A percentile compares a stretch with the other conserved stretches of the same genome.
Conservation (phyloP, 1,140 invertebrate species). For the Palaemon carinicauda region DNA sequence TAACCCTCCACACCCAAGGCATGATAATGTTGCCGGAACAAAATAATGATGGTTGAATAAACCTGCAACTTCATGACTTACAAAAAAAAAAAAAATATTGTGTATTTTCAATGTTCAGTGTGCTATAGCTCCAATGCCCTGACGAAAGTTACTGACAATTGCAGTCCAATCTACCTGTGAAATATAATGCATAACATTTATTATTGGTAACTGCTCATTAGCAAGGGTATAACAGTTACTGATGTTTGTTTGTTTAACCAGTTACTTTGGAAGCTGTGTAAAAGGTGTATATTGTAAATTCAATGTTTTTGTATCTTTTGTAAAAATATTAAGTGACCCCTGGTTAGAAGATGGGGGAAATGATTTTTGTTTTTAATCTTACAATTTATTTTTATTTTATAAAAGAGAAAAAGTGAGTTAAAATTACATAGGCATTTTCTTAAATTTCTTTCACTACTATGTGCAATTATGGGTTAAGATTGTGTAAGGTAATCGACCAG, state of each 20-base stretch:
- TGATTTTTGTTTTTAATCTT: not conserved
- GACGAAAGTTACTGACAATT: not conserved
- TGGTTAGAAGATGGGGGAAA: not conserved
- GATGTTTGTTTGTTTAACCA: constrained; percentile 24
- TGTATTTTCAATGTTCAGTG: too few relatives aligned
- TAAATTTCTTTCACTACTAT: constrained; percentile 27
- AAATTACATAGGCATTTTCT: not conserved
- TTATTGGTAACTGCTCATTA: constrained; percentile 10
- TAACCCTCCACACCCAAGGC: too few relatives aligned
- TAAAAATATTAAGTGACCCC: constrained; percentile 35
- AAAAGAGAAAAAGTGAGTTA: constrained; percentile 32
- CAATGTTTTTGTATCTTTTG: constrained; percentile 45
- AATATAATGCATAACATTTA: not conserved
- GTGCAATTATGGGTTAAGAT: constrained; percentile 17
- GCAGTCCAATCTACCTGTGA: not conserved
- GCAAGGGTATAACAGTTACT: not conserved
- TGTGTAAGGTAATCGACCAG: not conserved
- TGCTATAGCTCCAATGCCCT: too few relatives aligned
- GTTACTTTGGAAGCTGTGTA: constrained; percentile 35
- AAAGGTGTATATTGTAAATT: constrained; percentile 49
- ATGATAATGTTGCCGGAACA: too few relatives aligned
- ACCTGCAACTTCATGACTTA: too few relatives aligned
- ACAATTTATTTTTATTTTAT: constrained; percentile 38
- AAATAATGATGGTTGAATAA: too few relatives aligned
- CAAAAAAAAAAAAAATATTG: too few relatives aligned